Conservation (phyloP, 2,888 invertebrate species). For the Tipula confusa region DNA sequence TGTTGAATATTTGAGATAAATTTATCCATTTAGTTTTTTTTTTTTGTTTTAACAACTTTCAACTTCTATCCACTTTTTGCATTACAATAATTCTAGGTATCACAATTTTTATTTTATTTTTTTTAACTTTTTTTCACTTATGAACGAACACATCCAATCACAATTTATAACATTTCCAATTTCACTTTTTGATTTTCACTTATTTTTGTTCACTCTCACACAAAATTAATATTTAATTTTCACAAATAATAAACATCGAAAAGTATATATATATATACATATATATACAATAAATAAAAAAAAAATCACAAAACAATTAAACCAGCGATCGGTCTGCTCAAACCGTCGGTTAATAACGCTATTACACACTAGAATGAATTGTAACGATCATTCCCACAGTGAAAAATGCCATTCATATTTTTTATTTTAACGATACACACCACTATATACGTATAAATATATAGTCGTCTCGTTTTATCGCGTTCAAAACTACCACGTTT, state of each 20-base stretch:
- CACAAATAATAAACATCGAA: neutral
- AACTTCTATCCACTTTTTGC: neutral
- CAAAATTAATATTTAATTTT: neutral
- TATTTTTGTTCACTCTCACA: neutral
- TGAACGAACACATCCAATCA: neutral
- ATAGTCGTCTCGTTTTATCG: neutral
- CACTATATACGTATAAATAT: neutral
- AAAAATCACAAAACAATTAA: neutral
- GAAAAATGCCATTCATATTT: constrained; percentile 25
- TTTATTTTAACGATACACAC: neutral
- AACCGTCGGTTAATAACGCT: constrained; percentile 12
- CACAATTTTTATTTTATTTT: no score
- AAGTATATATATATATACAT: no score
- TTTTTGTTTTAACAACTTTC: neutral
- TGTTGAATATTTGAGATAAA: constrained; percentile 20
- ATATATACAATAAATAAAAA: neutral
- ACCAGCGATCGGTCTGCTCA: neutral
- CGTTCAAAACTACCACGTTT: neutral
- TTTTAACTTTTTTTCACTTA: neutral
- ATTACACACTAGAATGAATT: constrained; percentile 25
- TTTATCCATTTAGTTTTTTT: constrained; percentile 7
- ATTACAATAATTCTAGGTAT: neutral
- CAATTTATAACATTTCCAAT: neutral
- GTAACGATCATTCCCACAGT: constrained; percentile 25
- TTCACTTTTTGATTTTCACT: neutral